A percentile compares a stretch with the other conserved stretches of the same genome.
phyloP scores from a whole-genome alignment of 2,797 vertebrate species.

The Darevskia nairensis region DNA sequence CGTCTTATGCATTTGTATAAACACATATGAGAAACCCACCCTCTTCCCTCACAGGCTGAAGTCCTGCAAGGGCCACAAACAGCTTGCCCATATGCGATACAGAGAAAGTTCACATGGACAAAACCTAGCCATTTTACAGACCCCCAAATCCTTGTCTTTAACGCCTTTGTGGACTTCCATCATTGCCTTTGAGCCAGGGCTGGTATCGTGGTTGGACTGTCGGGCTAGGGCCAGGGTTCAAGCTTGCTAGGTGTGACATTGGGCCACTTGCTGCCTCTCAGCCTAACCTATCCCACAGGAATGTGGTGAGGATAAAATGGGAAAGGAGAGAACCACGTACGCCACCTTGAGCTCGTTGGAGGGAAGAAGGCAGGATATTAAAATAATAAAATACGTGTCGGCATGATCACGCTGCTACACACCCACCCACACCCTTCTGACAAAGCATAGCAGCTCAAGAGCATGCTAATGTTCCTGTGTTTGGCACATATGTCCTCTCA shows the following conservation, averaged over 20 bases:
- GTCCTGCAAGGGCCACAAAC: too few relatives aligned
- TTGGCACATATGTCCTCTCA: too few relatives aligned
- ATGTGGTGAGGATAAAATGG: background rate
- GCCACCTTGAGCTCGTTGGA: background rate
- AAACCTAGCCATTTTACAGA: background rate
- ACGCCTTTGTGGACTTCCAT: background rate
- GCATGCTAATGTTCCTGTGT: too few relatives aligned
- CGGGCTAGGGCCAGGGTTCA: background rate
- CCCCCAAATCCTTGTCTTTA: too few relatives aligned
- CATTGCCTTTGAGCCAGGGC: background rate
- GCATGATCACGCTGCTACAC: too few relatives aligned
- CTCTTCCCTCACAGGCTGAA: background rate
- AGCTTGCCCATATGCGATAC: background rate
- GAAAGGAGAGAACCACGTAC: background rate
- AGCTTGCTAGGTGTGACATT: background rate
- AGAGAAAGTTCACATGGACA: background rate
- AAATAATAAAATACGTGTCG: too few relatives aligned
- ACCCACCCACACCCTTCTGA: too few relatives aligned
- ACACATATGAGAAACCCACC: background rate
- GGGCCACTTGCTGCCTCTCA: background rate
- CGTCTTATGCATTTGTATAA: background rate
- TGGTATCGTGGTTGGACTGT: background rate
- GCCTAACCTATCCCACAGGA: background rate
- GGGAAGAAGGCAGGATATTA: background rate
- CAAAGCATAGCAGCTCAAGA: too few relatives aligned